These are phyloP conservation scores for Tolmerus cingulatus DNA, from an alignment of 2,888 invertebrate species.

Conservation along the genomic window DNA sequence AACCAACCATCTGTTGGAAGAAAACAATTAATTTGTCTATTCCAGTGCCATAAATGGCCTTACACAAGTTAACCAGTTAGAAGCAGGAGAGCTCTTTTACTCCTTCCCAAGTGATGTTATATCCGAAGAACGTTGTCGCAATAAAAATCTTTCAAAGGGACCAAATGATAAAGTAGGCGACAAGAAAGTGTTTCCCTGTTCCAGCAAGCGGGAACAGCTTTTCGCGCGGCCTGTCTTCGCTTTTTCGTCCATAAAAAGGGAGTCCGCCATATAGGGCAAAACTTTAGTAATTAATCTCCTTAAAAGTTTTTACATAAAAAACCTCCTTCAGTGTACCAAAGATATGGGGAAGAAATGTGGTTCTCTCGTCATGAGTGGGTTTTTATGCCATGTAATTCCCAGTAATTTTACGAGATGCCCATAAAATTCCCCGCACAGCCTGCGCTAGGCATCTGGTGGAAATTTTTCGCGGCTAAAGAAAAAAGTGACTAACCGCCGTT, in stretches of 20 bases:
- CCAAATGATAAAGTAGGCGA: constrained; percentile 5
- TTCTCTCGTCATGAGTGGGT: not conserved
- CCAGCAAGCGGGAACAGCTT: not conserved
- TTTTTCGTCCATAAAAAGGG: not conserved
- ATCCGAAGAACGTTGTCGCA: not conserved
- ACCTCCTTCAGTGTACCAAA: not conserved
- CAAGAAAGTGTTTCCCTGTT: not conserved
- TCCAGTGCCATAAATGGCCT: not conserved
- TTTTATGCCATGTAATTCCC: not conserved
- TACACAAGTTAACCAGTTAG: not conserved
- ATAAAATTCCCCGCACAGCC: not conserved
- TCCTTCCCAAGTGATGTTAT: not conserved
- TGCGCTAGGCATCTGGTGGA: not conserved
- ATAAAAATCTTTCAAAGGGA: constrained; percentile 19
- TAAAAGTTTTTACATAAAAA: constrained; percentile 17
- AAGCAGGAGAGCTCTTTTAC: not conserved
- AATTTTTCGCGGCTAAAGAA: not conserved
- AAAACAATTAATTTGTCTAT: not conserved
- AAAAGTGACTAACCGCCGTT: not conserved
- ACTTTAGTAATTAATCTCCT: constrained; percentile 20
- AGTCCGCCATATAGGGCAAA: not conserved
- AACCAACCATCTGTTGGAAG: not conserved
- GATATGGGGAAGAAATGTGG: not conserved
- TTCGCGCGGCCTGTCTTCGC: not conserved
- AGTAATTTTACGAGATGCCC: not conserved